A percentile compares a stretch with the other conserved stretches of the same genome.
Evolutionary conservation across 92 coral and sea anemone genomes (phyloP).

Genomic region (Parazoanthus darwini): DNA sequence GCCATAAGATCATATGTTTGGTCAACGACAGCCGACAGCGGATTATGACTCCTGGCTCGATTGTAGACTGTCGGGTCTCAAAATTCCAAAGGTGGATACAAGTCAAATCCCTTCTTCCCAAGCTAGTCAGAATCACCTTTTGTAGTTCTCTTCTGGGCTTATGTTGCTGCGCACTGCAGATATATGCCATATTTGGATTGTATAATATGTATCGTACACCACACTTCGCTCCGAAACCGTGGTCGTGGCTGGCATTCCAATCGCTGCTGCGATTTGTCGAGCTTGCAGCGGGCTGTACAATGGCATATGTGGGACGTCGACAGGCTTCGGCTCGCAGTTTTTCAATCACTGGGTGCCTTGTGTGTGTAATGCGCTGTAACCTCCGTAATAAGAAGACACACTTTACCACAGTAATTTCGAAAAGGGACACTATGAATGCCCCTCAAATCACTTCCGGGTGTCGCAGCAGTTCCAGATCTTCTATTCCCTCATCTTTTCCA

Average conservation of each 20-base stretch:
- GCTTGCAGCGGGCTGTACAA: conserved; percentile 38
- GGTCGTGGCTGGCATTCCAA: conserved; percentile 46
- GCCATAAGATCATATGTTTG: conserved; percentile 23
- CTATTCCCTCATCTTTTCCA: neutral
- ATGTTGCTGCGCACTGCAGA: conserved; percentile 39
- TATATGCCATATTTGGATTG: conserved; percentile 45
- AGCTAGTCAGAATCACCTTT: conserved; percentile 45
- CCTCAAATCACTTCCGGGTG: neutral
- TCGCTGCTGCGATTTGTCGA: conserved; percentile 38
- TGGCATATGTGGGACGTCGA: conserved; percentile 35
- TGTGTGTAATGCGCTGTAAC: neutral
- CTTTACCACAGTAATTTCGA: neutral
- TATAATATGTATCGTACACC: conserved; percentile 22
- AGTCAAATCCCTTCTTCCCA: neutral
- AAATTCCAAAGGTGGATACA: neutral
- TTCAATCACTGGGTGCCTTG: neutral
- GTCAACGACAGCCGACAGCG: neutral
- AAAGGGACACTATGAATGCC: neutral
- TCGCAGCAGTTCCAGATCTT: no score
- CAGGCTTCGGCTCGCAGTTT: neutral
- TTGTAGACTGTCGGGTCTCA: neutral
- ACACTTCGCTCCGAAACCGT: conserved; percentile 19
- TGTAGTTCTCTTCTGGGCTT: conserved; percentile 45
- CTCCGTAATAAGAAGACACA: neutral
- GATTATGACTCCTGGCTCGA: neutral